phyloP scores from a whole-genome alignment of 1,140 invertebrate genomes.

The Yoshiicerus persimilis region DNA sequence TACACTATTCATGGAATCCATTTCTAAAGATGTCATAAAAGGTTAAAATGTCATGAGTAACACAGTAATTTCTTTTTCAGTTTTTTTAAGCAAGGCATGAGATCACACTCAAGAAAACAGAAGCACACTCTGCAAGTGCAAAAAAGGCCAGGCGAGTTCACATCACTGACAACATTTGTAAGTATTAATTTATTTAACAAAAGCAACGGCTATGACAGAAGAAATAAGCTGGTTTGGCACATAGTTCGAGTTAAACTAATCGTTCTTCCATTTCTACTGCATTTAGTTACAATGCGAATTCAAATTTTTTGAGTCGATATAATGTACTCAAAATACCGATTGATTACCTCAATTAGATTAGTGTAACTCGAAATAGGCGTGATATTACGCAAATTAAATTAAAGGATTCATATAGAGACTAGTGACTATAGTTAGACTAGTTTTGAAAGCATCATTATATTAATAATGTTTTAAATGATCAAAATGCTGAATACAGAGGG shows the following conservation, averaged over 20 bases:
- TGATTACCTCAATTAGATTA: not conserved
- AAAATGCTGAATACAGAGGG: slow-evolving; percentile 43
- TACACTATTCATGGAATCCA: too few relatives aligned
- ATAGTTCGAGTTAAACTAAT: not conserved
- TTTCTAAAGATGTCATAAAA: too few relatives aligned
- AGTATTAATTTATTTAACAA: not conserved
- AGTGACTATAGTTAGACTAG: not conserved
- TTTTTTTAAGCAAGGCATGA: too few relatives aligned
- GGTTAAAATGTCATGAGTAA: too few relatives aligned
- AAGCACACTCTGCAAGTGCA: not conserved
- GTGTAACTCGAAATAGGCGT: not conserved
- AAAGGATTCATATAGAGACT: not conserved
- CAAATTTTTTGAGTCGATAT: too few relatives aligned
- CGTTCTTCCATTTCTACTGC: too few relatives aligned
- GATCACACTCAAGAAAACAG: not conserved
- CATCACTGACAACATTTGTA: not conserved
- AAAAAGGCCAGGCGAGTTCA: not conserved
- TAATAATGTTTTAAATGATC: not conserved
- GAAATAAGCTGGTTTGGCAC: not conserved
- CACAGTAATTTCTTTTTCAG: too few relatives aligned
- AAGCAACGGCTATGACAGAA: not conserved
- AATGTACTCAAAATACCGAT: too few relatives aligned
- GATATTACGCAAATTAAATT: not conserved
- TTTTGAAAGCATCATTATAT: not conserved
- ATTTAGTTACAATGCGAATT: too few relatives aligned